These are phyloP conservation scores for Xestia sexstrigata DNA, from an alignment of 2,888 invertebrate species.

Conservation along the genomic window DNA sequence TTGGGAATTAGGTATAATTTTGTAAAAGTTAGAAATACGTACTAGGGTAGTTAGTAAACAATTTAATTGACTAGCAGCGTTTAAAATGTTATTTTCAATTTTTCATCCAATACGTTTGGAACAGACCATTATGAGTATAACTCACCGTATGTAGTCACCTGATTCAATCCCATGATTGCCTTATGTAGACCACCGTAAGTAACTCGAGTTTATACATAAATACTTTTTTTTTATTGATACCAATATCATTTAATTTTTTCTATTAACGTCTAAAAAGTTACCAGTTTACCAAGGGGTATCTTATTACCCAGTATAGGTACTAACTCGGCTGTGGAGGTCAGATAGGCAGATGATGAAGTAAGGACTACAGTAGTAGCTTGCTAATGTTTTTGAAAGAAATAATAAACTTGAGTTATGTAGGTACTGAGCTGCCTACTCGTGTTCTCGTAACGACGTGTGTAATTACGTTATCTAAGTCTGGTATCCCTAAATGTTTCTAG, in stretches of 20 bases:
- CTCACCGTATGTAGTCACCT: not conserved
- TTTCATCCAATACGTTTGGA: not conserved
- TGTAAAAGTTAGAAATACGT: not conserved
- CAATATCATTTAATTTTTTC: not conserved
- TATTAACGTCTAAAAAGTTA: not conserved
- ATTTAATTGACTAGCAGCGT: not conserved
- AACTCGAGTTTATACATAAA: not conserved
- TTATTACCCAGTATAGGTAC: too few relatives aligned
- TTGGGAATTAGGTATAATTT: not conserved
- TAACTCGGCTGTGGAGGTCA: too few relatives aligned
- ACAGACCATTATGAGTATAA: not conserved
- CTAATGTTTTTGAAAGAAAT: constrained; percentile 18
- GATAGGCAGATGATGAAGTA: not conserved
- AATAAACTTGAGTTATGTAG: not conserved
- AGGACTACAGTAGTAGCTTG: not conserved
- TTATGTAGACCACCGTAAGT: not conserved
- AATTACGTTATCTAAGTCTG: constrained; percentile 36
- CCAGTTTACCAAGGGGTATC: too few relatives aligned
- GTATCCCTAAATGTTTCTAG: constrained; percentile 39
- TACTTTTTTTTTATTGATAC: not conserved
- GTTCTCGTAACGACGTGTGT: constrained; percentile 10
- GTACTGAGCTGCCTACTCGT: not conserved
- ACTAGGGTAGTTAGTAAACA: not conserved
- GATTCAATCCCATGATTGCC: not conserved
- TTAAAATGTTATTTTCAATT: not conserved